These are phyloP conservation scores for Neodiprion virginianus DNA, from an alignment of 1,140 invertebrate species.

Conservation along the genomic window DNA sequence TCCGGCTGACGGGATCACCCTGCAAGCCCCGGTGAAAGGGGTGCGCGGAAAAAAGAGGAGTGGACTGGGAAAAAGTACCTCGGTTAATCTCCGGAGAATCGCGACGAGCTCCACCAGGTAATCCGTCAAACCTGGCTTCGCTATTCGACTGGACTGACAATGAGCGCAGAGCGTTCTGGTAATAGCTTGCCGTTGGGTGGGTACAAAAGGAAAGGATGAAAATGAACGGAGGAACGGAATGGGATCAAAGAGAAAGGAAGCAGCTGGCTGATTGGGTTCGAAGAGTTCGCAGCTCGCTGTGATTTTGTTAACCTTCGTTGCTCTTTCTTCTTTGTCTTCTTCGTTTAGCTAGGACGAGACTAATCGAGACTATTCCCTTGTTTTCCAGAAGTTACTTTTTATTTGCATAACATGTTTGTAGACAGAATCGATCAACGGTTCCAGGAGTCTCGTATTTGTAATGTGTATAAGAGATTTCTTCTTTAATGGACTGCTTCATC, in stretches of 20 bases:
- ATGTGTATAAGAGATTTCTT: too few relatives aligned
- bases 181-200: too few relatives aligned
- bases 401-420: too few relatives aligned
- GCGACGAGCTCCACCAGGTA: not conserved
- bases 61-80: not conserved
- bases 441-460: too few relatives aligned
- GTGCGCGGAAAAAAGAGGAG: not conserved
- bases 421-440: too few relatives aligned
- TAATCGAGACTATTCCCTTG: not conserved
- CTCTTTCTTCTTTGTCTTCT: not conserved
- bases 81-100: not conserved
- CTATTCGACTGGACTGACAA: not conserved
- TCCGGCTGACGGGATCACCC: too few relatives aligned
- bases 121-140: not conserved
- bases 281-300: not conserved
- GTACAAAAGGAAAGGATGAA: too few relatives aligned
- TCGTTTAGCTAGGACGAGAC: not conserved
- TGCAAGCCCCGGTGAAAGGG: not conserved
- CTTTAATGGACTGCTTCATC: too few relatives aligned
- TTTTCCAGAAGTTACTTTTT: not conserved
- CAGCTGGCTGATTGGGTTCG: not conserved
- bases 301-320: not conserved
- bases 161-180: too few relatives aligned
- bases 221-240: too few relatives aligned
- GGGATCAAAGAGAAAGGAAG: too few relatives aligned